A percentile compares a stretch with the other conserved stretches of the same genome.
These are phyloP conservation scores for Drosophila stalkeri DNA, from an alignment of 2,888 invertebrate species.

Conservation along the genomic window DNA sequence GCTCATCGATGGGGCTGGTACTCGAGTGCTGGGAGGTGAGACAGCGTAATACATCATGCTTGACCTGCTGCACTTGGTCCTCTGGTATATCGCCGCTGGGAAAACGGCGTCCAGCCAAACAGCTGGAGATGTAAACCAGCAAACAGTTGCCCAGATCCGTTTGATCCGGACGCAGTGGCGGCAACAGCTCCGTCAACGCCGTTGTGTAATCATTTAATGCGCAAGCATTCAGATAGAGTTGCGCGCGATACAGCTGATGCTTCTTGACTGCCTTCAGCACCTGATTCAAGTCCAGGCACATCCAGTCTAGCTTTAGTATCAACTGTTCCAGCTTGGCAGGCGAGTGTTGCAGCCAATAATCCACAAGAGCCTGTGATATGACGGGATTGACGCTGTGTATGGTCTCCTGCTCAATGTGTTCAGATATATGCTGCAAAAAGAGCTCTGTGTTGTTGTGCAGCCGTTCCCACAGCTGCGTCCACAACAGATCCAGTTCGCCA, in stretches of 20 bases:
- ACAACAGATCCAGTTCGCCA: conserved; percentile 86
- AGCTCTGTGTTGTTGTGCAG: conserved; percentile 86
- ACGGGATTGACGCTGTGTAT: conserved; percentile 88
- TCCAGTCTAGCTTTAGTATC: conserved; percentile 90
- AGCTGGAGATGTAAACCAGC: conserved; percentile 94
- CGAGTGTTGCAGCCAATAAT: conserved; percentile 88
- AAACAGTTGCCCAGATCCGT: conserved; percentile 91
- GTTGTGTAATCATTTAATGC: conserved; percentile 91
- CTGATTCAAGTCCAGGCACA: conserved; percentile 92
- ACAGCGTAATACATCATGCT: conserved; percentile 90
- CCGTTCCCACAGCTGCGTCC: conserved; percentile 88
- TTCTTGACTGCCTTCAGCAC: conserved; percentile 84
- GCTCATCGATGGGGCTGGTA: conserved; percentile 87
- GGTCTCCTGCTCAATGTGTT: conserved; percentile 89
- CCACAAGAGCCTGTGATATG: conserved; percentile 90
- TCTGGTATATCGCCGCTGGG: conserved; percentile 90
- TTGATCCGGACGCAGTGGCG: conserved; percentile 85
- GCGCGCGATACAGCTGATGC: conserved; percentile 83
- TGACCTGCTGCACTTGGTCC: conserved; percentile 88
- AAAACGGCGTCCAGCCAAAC: conserved; percentile 94
- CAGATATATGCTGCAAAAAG: conserved; percentile 90
- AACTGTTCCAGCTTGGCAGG: conserved; percentile 89
- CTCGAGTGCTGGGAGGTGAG: conserved; percentile 89
- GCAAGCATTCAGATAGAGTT: conserved; percentile 91
- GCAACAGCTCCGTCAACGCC: conserved; percentile 89